Base-by-base conservation (phyloP, 2,888 invertebrate species). In the Lycocerus yunnanus region DNA sequence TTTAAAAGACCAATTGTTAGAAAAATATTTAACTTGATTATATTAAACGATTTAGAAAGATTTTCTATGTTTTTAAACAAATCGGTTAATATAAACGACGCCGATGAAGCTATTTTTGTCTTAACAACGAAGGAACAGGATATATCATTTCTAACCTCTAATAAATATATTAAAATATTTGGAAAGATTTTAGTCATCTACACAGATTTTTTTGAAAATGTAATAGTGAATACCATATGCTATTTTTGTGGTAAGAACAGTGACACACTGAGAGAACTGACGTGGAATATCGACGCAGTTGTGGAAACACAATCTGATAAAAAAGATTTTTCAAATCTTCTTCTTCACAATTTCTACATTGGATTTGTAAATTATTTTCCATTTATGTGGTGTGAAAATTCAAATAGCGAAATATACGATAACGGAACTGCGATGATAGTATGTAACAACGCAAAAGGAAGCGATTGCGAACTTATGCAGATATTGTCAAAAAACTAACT, bases 311-410 rank as follows among this genome's bases (percentile, higher is more conserved):
- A 58, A 16, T 63, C 68, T 6, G 68, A 43, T 1, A 63, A 58
- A 20, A 72, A 72, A 14, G 58, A 60, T 15, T 74, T 74, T 67
- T 16, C 27, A 10, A 58, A 74, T 15, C 71, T 74, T 8, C 5
- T 67, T 11, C 3, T 13, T 1, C 74, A 74, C 58, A 58, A n/a
- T 15, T 74, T 74, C 18, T 61, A 68, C 14, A 24, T 74, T 3
- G 69, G 61, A 9, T 70, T 67, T 58, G 60, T 69, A 3, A 68
- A 74, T 13, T 74, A 74, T 58, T 74, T 43, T 59, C 74, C 74
- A 5, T 68, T 74, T 20, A 67, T 74, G 20, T 70, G 61, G 43
- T 70, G 70, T 15, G 67, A 67, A 9, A 14, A 67, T 15, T 8
- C 4, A 3, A 60, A 18, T n/a, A 20, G 13, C 9, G 15, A 6